Base-by-base conservation (phyloP, 2,888 invertebrate genomes). In the Callyntrura guangdongensis region DNA sequence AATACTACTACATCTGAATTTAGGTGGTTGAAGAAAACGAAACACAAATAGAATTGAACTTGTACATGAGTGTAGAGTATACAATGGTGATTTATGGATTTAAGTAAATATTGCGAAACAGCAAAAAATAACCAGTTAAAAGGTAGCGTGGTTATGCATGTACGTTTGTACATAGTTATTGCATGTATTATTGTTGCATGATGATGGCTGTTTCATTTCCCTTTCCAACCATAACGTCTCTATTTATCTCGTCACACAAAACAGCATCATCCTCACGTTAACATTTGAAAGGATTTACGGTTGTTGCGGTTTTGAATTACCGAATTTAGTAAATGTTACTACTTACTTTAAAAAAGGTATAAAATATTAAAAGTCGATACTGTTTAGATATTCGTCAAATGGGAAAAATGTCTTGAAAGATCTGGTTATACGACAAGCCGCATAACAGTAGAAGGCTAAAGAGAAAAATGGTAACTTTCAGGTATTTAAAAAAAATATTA, bases 221-320 rank as follows among this genome's bases (percentile, higher is more conserved):
- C 27, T 25, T 64, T 14, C 64, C 36, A 69, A 45, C 45, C 69
- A 69, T 69, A 45, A 45, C 69, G 45, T 45, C 17, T 69, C 69
- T 45, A 45, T 45, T 69, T 25, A 25, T 11, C 25, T 61, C 59
- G 20, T 12, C 8, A 25, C 64, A 64, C 27, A 64, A 27, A 64
- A 12, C 49, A 49, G 14, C 25, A 0, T 22, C 53, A 25, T 49
- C 49, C 77, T 49, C 77, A 77, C 53, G 49, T 53, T 53, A 53
- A 12, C 14, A 25, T 22, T 53, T 53, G 14, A 53, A 49, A 49
- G 49, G 22, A 53, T 49, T 77, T 53, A 53, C 8, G 49, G 53
- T n/a, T 77, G 53, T 2, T 72, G 12, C 6, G n/a, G 9, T 47
- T 77, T 53, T 25, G 49, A 20, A 36, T 49, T 77, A 6, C 20